Evolutionary conservation across 92 coral and sea anemone species (phyloP), one percentile per base, ranked within the genome.

Genomic region (Heliopora coerulea): DNA sequence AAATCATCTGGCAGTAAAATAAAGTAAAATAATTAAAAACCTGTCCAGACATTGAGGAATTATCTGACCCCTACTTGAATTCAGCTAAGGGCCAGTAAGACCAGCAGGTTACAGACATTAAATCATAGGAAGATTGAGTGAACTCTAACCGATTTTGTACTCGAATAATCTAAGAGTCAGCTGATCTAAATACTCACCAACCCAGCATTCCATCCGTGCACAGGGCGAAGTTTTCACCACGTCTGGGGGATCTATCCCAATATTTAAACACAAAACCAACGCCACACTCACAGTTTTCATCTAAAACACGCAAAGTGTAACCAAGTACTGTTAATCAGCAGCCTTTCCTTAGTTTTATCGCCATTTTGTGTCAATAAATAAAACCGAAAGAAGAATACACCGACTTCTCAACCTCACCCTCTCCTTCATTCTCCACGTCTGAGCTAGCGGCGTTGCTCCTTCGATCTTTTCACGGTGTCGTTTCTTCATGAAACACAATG

Each of bases 251-350:
- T 92, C 97, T 21, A 92, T 96, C 3, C 97, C 97, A 31, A 92
- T 90, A 72, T 92, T 92, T 68, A 92, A 67, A 59, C 96, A 92
- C 88, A 92, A 65, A 46, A 88, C 96, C 60, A 92, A 66, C 6
- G 97, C 97, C 14, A 92, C 97, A 59, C 97, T 92, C 30, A 92
- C 97, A 5, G 97, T 92, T 61, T 92, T 92, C 97, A 92, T 92
- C 97, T 92, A 35, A n/a, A 24, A 75, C 14, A 75, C 65, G 33
- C 41, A 27, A 33, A 35, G 56, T 48, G 6, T 34, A 72, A 0
- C 41, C 27, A 15, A 40, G 11, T 70, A 12, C 19, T 32, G 23
- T n/a, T n/a, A n/a, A n/a, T n/a, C n/a, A n/a, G n/a, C n/a, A n/a
- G n/a, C n/a, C n/a, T n/a, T n/a, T n/a, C n/a, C n/a, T n/a, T n/a